These are phyloP conservation scores for Mesoclemmys tuberculata DNA, from an alignment of 2,113 vertebrate genomes.

Conservation along the genomic window DNA sequence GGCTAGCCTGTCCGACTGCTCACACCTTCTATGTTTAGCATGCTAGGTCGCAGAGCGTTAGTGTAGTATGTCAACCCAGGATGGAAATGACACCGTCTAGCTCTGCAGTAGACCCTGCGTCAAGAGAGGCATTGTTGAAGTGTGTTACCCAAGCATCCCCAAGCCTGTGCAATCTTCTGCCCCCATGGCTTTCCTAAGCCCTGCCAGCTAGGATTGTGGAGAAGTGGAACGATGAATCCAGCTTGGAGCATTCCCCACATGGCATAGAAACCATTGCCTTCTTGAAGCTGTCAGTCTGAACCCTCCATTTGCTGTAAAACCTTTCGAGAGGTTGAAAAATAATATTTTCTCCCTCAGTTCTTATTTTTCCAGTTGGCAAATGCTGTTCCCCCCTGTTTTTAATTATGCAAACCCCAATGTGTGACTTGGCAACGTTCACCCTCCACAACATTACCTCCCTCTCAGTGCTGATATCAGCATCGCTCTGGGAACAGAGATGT, in stretches of 20 bases:
- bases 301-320: neutral
- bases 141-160: neutral
- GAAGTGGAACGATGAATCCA: neutral
- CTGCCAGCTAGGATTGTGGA: neutral
- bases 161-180: neutral
- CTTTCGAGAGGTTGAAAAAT: neutral
- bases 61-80: no score
- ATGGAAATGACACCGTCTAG: no score
- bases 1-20: no score
- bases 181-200: neutral
- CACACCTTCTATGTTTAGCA: no score
- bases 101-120: no score
- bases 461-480: neutral
- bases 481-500: neutral
- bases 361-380: neutral
- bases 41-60: no score
- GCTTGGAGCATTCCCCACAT: neutral
- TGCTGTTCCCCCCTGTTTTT: neutral
- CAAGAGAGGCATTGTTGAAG: no score
- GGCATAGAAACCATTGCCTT: neutral
- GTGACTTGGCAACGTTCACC: neutral
- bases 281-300: neutral
- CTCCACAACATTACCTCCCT: no score
- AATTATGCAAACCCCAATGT: neutral
- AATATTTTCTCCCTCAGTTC: neutral